Base-by-base conservation (phyloP, 1,140 invertebrate genomes). In the Pantala flavescens region DNA sequence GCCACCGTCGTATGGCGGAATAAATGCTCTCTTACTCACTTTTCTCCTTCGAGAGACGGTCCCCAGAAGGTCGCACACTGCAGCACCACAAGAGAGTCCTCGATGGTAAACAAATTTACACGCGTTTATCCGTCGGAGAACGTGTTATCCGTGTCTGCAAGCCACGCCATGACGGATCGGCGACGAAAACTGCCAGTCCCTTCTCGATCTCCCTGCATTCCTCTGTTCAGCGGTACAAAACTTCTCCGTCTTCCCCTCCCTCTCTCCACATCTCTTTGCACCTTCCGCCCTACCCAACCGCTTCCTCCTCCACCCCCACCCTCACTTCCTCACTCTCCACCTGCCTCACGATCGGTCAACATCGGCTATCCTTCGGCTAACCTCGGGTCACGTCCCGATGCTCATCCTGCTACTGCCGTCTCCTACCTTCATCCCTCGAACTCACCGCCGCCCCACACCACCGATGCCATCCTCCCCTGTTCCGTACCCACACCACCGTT, bases 261-360 rank as follows among this genome's bases (percentile, higher is more conserved):
- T 63, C 49, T 12, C 49, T 63, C n/a, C 49, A 3, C 49, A 63
- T 19, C 49, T 21, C 49, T 63, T 63, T 63, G 49, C 49, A 63
- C 49, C 49, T 21, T 63, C 49, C 49, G 49, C 49, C 49, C 14
- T 21, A 21, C 28, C 49, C 49, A 63, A 63, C 49, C 49, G 49
- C 49, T 63, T 63, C 49, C 49, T 63, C 49, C 49, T 63, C 49
- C 49, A 16, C 49, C 49, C n/a, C 49, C 49, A 21, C 49, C 49
- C n/a, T 21, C n/a, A 63, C 49, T 63, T 19, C 49, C 49, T 16
- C 49, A 16, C 16, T 21, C 49, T 63, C 49, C 49, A 63, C 49
- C 49, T 63, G 49, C 49, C 49, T 63, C n/a, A 16, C 49, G 49
- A 63, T 63, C 49, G 49, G 49, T 63, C 49, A 63, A 63, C 49